Conservation (phyloP, 2,113 vertebrate species). For the Labeo catla region DNA sequence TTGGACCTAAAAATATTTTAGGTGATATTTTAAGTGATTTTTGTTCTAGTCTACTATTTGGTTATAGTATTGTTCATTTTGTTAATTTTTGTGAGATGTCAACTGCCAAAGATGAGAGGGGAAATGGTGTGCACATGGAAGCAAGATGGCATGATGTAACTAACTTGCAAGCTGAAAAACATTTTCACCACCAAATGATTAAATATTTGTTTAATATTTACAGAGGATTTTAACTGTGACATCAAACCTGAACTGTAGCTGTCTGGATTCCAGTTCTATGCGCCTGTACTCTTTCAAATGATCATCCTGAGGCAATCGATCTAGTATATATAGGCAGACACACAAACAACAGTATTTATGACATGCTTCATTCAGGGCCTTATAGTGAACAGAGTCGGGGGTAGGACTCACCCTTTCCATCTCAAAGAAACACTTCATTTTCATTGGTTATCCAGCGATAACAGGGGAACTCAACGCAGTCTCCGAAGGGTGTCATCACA, state of each 20-base stretch:
- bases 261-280: conserved; percentile 87
- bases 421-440: conserved; percentile 86
- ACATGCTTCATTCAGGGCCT: conserved; percentile 20
- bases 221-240: not conserved
- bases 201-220: not conserved
- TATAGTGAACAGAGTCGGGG: no score
- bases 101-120: no score
- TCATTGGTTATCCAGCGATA: conserved; percentile 92
- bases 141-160: no score
- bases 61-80: no score
- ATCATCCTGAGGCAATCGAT: conserved; percentile 84
- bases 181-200: not conserved
- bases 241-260: conserved; percentile 83
- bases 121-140: no score
- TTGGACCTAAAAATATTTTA: not conserved
- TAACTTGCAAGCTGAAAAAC: no score
- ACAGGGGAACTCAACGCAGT: conserved; percentile 92
- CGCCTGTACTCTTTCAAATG: conserved; percentile 89
- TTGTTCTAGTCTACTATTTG: no score
- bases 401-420: conserved; percentile 82
- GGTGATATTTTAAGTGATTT: no score
- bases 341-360: not conserved
- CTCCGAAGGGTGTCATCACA: conserved; percentile 87
- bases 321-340: conserved; percentile 67
- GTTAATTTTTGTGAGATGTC: no score